These are phyloP conservation scores for Mustelus asterias DNA, from an alignment of 2,113 vertebrate species.

Conservation along the genomic window DNA sequence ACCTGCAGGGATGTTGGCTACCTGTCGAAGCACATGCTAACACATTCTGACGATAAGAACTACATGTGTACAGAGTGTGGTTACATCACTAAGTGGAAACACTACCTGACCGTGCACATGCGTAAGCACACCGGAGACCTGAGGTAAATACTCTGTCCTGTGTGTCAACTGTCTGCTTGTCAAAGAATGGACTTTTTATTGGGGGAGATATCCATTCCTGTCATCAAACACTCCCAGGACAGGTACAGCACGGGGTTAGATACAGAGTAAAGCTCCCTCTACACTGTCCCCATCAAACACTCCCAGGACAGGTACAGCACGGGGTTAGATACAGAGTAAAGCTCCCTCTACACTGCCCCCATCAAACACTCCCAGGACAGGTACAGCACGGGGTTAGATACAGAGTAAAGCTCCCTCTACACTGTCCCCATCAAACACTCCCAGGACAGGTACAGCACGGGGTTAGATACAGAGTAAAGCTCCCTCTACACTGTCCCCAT, in stretches of 20 bases:
- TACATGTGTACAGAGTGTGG: conserved; percentile 96
- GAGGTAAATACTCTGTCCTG: conserved; percentile 56
- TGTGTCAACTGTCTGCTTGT: not conserved
- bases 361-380: not conserved
- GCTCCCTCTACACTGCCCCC: not conserved
- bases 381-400: not conserved
- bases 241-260: not conserved
- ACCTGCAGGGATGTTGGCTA: conserved; percentile 90
- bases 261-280: not conserved
- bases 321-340: not conserved
- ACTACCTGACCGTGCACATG: conserved; percentile 92
- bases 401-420: not conserved
- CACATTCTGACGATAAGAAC: conserved; percentile 82
- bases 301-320: not conserved
- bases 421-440: not conserved
- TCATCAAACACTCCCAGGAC: not conserved
- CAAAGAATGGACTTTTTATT: not conserved
- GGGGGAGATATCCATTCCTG: not conserved
- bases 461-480: not conserved
- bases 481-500: not conserved
- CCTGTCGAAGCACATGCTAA: conserved; percentile 94
- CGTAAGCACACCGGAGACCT: conserved; percentile 94
- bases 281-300: not conserved
- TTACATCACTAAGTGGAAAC: conserved; percentile 97
- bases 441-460: not conserved